phyloP scores from a whole-genome alignment of 2,113 vertebrate species.

The Polyodon spathula region DNA sequence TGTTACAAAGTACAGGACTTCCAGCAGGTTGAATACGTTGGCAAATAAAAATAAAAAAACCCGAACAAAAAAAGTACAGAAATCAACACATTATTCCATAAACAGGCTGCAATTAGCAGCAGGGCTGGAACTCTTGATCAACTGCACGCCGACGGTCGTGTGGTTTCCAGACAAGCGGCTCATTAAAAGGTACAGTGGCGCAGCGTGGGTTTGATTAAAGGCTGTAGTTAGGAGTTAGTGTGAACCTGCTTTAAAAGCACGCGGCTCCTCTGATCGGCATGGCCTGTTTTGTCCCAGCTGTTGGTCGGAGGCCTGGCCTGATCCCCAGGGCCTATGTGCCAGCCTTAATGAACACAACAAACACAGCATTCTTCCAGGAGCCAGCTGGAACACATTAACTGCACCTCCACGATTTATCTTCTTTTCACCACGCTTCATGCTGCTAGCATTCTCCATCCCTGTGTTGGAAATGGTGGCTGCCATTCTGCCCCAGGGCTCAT shows the following conservation, averaged over 20 bases:
- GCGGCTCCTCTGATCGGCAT: background rate
- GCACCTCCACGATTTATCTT: slow-evolving; percentile 10
- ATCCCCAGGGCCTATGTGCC: background rate
- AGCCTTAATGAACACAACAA: background rate
- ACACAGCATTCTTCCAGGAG: slow-evolving; percentile 4
- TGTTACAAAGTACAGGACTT: too few species aligned
- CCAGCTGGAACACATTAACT: slow-evolving; percentile 11
- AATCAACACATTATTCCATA: background rate
- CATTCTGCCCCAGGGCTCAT: background rate
- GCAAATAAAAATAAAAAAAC: too few species aligned
- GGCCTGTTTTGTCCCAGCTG: background rate
- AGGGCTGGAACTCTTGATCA: background rate
- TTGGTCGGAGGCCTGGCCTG: background rate
- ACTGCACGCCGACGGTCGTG: too few species aligned
- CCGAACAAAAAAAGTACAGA: background rate
- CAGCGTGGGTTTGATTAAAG: background rate
- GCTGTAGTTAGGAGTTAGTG: background rate
- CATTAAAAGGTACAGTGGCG: background rate
- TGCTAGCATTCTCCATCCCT: background rate
- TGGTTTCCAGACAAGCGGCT: background rate
- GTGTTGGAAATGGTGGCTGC: background rate
- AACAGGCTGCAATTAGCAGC: background rate
- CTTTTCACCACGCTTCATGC: slow-evolving; percentile 7
- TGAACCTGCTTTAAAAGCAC: background rate
- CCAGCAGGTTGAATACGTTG: too few species aligned